These are phyloP conservation scores for Phalacrocorax pelagicus DNA, from an alignment of 2,113 vertebrate species.

Conservation along the genomic window DNA sequence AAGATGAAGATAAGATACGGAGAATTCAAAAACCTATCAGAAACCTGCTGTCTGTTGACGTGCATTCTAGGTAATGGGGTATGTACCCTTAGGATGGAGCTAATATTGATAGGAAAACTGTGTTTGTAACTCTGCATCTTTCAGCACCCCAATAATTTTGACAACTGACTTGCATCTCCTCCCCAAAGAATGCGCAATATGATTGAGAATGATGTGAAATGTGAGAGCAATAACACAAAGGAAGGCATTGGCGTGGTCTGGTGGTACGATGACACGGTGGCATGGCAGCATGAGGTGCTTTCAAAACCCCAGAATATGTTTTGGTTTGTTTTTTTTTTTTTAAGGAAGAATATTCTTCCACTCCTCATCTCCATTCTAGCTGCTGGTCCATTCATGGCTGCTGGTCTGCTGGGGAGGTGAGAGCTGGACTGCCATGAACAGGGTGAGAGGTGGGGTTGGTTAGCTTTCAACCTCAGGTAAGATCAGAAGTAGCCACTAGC, in stretches of 20 bases:
- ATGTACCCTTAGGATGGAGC: neutral
- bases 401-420: neutral
- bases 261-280: neutral
- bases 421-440: neutral
- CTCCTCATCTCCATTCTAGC: neutral
- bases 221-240: neutral
- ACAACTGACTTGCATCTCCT: neutral
- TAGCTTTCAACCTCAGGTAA: neutral
- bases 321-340: neutral
- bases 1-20: conserved; percentile 51
- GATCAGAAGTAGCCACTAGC: neutral
- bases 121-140: neutral
- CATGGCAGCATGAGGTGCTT: neutral
- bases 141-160: neutral
- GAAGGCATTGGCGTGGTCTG: fast-evolving
- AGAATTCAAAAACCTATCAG: neutral
- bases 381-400: neutral
- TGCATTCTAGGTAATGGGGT: conserved; percentile 24
- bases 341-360: neutral
- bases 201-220: neutral
- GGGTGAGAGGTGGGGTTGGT: neutral
- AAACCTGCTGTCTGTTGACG: neutral
- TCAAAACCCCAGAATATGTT: neutral
- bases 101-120: neutral
- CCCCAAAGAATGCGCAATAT: neutral